phyloP scores from a whole-genome alignment of 2,797 vertebrate species.

The Rhynchonycteris naso region DNA sequence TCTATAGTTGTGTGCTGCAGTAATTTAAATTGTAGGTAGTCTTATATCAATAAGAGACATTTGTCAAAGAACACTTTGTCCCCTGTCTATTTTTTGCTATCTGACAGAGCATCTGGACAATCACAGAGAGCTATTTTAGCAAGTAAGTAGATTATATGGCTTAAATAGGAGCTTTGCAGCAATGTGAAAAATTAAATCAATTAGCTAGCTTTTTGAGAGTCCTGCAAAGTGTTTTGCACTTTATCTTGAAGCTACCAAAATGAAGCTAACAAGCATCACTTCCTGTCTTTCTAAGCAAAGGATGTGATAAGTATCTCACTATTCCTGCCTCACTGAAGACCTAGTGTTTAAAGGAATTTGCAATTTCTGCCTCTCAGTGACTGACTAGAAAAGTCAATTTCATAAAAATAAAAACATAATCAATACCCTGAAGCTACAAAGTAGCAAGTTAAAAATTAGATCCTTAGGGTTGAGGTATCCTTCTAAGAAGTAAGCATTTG shows the following conservation, averaged over 20 bases:
- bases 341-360: not conserved
- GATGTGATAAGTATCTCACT: not conserved
- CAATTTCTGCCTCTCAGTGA: not conserved
- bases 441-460: constrained; percentile 5
- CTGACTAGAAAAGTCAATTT: not conserved
- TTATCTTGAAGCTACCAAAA: constrained; percentile 30
- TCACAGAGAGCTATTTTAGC: constrained; percentile 26
- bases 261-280: not conserved
- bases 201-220: not conserved
- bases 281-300: constrained; percentile 11
- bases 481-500: not conserved
- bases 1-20: not conserved
- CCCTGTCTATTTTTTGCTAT: not conserved
- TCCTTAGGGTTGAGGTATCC: not conserved
- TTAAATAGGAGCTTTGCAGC: constrained; percentile 6
- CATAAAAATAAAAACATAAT: not conserved
- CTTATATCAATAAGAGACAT: constrained; percentile 7
- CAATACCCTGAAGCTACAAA: not conserved
- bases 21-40: not conserved
- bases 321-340: not conserved
- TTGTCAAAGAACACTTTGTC: not conserved
- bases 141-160: constrained; percentile 14
- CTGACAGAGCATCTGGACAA: not conserved
- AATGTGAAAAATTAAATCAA: constrained; percentile 3
- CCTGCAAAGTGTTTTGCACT: not conserved